Evolutionary conservation across 2,888 invertebrate genomes (phyloP).

Genomic region (Hypolimnas misippus): DNA sequence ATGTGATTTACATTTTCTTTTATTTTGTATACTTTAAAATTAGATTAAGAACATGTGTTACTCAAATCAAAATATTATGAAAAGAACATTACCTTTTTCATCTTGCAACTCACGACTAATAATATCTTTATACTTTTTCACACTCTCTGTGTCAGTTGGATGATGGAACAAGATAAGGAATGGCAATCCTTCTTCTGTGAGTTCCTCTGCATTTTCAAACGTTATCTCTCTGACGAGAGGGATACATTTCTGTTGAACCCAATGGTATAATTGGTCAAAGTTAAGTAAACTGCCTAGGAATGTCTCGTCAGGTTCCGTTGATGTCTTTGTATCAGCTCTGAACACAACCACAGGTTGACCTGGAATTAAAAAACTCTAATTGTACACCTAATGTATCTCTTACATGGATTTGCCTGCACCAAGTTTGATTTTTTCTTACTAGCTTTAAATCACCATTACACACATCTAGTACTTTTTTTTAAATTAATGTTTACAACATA

Average conservation of each 20-base stretch:
- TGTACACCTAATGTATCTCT: no score
- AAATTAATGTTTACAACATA: no score
- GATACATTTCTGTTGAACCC: conserved; percentile 97
- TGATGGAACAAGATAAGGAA: conserved; percentile 98
- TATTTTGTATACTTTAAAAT: no score
- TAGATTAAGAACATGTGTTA: no score
- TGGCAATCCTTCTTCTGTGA: conserved; percentile 99
- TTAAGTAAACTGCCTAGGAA: conserved; percentile 88
- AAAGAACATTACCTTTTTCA: conserved; percentile 93
- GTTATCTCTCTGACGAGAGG: conserved; percentile 99
- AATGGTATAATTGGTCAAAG: conserved; percentile 93
- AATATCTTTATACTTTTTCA: conserved; percentile 93
- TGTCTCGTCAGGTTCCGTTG: conserved; percentile 93
- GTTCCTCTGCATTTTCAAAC: conserved; percentile 99
- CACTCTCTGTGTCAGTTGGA: conserved; percentile 91
- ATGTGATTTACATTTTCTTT: no score
- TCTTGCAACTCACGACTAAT: conserved; percentile 90
- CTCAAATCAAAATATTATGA: not conserved
- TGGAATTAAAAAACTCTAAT: conserved; percentile 50
- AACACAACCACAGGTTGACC: conserved; percentile 93
- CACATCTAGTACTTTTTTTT: no score
- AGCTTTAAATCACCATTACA: no score
- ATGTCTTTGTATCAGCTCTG: conserved; percentile 90
- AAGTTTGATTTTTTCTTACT: no score
- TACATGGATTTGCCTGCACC: no score